phyloP scores from a whole-genome alignment of 2,888 invertebrate species.

The Cerceris rybyensis region DNA sequence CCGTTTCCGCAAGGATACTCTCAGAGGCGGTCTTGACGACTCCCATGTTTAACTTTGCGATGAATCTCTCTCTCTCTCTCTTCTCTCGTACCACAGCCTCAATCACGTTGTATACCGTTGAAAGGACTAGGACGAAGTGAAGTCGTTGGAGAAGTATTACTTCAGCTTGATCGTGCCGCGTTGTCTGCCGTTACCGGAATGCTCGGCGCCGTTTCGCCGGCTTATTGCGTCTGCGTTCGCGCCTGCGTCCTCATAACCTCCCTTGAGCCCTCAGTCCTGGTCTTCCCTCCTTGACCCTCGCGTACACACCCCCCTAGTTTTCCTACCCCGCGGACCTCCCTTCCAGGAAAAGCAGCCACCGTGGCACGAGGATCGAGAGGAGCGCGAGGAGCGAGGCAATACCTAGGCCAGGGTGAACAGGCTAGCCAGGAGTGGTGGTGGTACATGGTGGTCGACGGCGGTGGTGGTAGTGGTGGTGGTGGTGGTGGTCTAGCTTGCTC shows the following conservation, averaged over 20 bases:
- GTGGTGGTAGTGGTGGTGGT: slow-evolving; percentile 11
- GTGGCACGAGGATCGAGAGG: slow-evolving; percentile 33
- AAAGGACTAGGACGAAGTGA: slow-evolving; percentile 25
- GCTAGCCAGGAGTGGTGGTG: slow-evolving; percentile 25
- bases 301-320: slow-evolving; percentile 26
- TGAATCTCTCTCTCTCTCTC: neutral
- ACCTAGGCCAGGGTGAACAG: slow-evolving; percentile 66
- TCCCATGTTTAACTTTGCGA: slow-evolving; percentile 69
- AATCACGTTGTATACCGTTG: slow-evolving; percentile 8
- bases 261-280: slow-evolving; percentile 52
- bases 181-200: slow-evolving; percentile 66
- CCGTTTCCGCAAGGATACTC: slow-evolving; percentile 75
- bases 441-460: neutral
- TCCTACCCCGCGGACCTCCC: slow-evolving; percentile 13
- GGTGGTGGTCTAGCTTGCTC: slow-evolving; percentile 22
- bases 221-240: slow-evolving; percentile 72
- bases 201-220: slow-evolving; percentile 62
- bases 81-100: neutral
- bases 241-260: slow-evolving; percentile 70
- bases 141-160: slow-evolving; percentile 46
- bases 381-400: slow-evolving; percentile 39
- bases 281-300: slow-evolving; percentile 63
- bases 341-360: neutral
- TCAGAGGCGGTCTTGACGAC: slow-evolving; percentile 77
- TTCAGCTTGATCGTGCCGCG: slow-evolving; percentile 68